phyloP scores from a whole-genome alignment of 2,797 vertebrate genomes.

The Pempheris klunzingeri region DNA sequence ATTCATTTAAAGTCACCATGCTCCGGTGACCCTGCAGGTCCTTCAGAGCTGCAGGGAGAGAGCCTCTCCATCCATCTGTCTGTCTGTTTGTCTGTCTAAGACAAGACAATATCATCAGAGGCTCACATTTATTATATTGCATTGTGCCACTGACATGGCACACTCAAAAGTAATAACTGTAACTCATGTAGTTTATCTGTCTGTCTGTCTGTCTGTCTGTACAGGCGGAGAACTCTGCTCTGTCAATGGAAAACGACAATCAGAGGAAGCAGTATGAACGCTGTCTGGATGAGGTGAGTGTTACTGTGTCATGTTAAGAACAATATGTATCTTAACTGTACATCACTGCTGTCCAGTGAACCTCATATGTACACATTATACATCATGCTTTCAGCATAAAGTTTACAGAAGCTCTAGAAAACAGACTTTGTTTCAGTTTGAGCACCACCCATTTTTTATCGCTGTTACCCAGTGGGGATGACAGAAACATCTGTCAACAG shows the following conservation, averaged over 20 bases:
- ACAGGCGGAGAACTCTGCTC: constrained; percentile 92
- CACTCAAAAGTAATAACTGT: background rate
- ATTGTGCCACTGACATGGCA: background rate
- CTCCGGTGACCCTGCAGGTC: constrained; percentile 30
- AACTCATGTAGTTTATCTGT: constrained; percentile 8
- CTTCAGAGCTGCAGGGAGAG: constrained; percentile 29
- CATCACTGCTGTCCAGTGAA: background rate
- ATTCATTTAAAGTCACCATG: constrained; percentile 49
- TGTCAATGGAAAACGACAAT: constrained; percentile 93
- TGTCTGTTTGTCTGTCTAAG: background rate
- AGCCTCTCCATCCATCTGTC: background rate
- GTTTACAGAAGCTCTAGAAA: background rate
- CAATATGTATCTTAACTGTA: too few species aligned
- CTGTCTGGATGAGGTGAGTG: constrained; percentile 93
- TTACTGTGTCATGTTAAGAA: too few species aligned
- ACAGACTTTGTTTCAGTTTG: background rate
- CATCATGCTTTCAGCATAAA: background rate
- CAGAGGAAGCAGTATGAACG: constrained; percentile 94
- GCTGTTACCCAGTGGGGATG: too few species aligned
- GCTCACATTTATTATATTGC: background rate
- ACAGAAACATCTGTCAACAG: background rate
- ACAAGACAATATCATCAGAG: constrained; percentile 13
- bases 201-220: constrained; percentile 30
- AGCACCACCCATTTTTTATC: too few species aligned
- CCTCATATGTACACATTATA: background rate